Conservation (phyloP, 2,113 vertebrate species). For the Opisthocomus hoazin region DNA sequence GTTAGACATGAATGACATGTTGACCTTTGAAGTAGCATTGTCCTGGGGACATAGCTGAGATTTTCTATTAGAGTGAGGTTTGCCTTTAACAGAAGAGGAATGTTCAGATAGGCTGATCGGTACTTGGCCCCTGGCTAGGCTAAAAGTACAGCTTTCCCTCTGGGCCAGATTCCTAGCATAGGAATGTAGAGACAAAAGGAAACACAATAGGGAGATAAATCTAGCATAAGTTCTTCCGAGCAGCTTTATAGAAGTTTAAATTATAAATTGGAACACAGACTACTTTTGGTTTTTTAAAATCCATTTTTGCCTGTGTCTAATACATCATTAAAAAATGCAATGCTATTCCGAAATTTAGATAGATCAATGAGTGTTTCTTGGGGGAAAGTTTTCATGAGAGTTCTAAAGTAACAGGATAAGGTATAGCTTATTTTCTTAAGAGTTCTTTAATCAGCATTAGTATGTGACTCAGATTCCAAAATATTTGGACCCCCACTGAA, state of each 20-base stretch:
- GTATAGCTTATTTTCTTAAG: constrained; percentile 33
- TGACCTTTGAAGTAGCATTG: constrained; percentile 35
- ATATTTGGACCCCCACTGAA: constrained; percentile 3
- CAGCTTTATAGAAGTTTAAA: background rate
- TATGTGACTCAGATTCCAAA: constrained; percentile 3
- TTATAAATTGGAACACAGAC: background rate
- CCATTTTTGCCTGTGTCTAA: background rate
- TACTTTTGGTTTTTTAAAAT: background rate
- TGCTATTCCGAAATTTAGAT: background rate
- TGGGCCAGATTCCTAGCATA: background rate
- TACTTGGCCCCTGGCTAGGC: constrained; percentile 28
- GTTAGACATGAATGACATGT: constrained; percentile 18
- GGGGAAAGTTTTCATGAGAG: background rate
- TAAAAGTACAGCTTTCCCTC: constrained; percentile 26
- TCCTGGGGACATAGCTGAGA: constrained; percentile 35
- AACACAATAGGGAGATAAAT: constrained; percentile 35
- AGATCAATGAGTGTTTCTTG: background rate
- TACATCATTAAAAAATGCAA: background rate
- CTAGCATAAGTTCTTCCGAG: background rate
- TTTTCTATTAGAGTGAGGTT: constrained; percentile 31
- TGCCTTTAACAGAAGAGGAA: constrained; percentile 42
- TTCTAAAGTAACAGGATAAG: constrained; percentile 8
- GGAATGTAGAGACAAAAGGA: constrained; percentile 27
- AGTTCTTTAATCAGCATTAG: background rate
- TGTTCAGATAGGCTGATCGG: constrained; percentile 19